Percentiles rank a stretch among this genome's conserved stretches.
These are phyloP conservation scores for Cataglyphis hispanica DNA, from an alignment of 1,140 invertebrate genomes.

Conservation along the genomic window DNA sequence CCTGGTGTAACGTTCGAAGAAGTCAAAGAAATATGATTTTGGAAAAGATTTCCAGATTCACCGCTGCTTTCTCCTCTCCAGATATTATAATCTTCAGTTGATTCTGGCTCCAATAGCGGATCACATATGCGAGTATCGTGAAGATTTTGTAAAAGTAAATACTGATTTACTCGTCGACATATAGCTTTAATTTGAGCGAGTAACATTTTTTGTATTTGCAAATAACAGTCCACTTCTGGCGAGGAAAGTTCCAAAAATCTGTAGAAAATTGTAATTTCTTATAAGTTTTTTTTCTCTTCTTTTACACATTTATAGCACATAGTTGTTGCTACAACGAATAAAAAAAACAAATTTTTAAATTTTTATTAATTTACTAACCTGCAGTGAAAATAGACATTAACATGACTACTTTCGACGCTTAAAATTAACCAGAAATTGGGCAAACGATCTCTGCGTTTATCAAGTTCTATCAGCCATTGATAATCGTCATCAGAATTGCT, in stretches of 20 bases:
- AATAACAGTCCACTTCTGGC: slow-evolving; percentile 86
- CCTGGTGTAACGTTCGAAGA: slow-evolving; percentile 86
- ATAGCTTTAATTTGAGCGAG: slow-evolving; percentile 88
- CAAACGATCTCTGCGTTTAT: slow-evolving; percentile 86
- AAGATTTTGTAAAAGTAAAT: slow-evolving; percentile 90
- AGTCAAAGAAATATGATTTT: slow-evolving; percentile 66
- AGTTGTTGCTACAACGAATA: background rate
- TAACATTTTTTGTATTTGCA: slow-evolving; percentile 87
- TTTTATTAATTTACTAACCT: slow-evolving; percentile 80
- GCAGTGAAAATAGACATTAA: slow-evolving; percentile 92
- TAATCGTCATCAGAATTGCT: slow-evolving; percentile 87
- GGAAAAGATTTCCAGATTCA: slow-evolving; percentile 60
- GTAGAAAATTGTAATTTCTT: slow-evolving; percentile 49
- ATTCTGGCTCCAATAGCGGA: slow-evolving; percentile 90
- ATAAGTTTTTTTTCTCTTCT: background rate
- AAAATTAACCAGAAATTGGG: slow-evolving; percentile 93
- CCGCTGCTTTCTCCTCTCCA: slow-evolving; percentile 73
- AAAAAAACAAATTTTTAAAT: slow-evolving; percentile 7
- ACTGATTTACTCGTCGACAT: slow-evolving; percentile 91
- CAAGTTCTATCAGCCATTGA: slow-evolving; percentile 88
- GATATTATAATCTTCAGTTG: slow-evolving; percentile 87
- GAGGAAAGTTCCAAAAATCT: slow-evolving; percentile 88
- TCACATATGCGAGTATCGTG: slow-evolving; percentile 92
- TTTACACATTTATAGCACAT: background rate
- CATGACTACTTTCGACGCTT: slow-evolving; percentile 88